A percentile compares a stretch with the other conserved stretches of the same genome.
Conservation (phyloP, 1,140 invertebrate genomes). For the Ridgeia piscesae region DNA sequence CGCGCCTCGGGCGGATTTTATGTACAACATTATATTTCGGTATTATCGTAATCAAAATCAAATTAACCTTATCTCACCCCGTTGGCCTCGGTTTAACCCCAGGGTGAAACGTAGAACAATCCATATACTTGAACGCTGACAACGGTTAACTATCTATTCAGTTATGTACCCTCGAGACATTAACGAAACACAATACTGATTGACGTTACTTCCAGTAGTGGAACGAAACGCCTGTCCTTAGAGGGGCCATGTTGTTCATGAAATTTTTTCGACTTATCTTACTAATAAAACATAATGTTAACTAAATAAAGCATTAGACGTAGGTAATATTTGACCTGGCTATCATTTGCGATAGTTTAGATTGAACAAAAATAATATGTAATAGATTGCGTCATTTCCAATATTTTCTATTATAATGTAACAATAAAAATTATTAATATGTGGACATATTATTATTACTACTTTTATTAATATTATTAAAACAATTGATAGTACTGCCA, state of each 20-base stretch:
- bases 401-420: no score
- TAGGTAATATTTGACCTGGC: neutral
- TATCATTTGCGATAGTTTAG: neutral
- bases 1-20: neutral
- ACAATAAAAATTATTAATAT: no score
- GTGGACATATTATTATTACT: no score
- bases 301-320: neutral
- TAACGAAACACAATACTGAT: neutral
- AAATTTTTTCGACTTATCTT: neutral
- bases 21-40: neutral
- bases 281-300: neutral
- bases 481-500: no score
- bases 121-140: neutral
- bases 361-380: neutral
- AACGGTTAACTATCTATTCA: neutral
- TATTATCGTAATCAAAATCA: neutral
- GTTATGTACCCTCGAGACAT: neutral
- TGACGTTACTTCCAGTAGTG: neutral
- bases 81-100: neutral
- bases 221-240: neutral
- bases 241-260: neutral
- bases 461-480: no score
- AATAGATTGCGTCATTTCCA: no score
- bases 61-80: neutral
- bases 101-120: neutral